Base-by-base conservation (phyloP, 2,888 invertebrate genomes). In the Melipona beecheii region DNA sequence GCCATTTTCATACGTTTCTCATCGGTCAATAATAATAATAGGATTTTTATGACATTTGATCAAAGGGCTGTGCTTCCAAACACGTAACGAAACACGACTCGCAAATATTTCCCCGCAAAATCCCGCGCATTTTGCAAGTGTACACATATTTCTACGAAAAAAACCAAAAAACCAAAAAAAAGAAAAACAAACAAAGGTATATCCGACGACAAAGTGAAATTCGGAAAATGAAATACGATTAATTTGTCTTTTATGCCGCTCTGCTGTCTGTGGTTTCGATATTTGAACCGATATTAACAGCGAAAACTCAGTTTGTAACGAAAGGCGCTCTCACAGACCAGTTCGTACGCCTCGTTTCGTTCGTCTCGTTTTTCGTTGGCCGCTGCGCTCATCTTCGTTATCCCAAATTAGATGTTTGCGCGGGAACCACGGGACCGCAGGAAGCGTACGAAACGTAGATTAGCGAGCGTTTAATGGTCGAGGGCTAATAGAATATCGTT, bases 401-500 rank as follows among this genome's bases (percentile, higher is more conserved):
- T 72, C 52, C 15, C 21, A 50, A 83, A 79, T 70, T 77, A 73
- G 69, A 76, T 74, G 76, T 54, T 74, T 50, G 68, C 17, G 58
- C 4, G 54, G 36, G 71, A 74, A 74, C 60, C 79, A 3, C 62
- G 19, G 17, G 50, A 73, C 52, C 58, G 74, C 66, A 36, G 73
- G 60, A 75, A 50, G 58, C 79, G 43, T 9, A 24, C 36, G 69
- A 54, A 75, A 74, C 73, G 62, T 31, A 43, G 72, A 64, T 78
- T 72, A 69, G 71, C 58, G 43, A 27, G 64, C 69, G 71, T 83
- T 84, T 85, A 77, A 80, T 49, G 71, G 68, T 4, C 43, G 24
- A 60, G 76, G 76, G 60, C 56, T 77, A 73, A 76, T 79, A 76
- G 79, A 80, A 85, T 83, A 80, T 62, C 24, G 74, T 62, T 77